phyloP scores from a whole-genome alignment of 2,888 invertebrate genomes.

The Hirtodrosophila trivittata region DNA sequence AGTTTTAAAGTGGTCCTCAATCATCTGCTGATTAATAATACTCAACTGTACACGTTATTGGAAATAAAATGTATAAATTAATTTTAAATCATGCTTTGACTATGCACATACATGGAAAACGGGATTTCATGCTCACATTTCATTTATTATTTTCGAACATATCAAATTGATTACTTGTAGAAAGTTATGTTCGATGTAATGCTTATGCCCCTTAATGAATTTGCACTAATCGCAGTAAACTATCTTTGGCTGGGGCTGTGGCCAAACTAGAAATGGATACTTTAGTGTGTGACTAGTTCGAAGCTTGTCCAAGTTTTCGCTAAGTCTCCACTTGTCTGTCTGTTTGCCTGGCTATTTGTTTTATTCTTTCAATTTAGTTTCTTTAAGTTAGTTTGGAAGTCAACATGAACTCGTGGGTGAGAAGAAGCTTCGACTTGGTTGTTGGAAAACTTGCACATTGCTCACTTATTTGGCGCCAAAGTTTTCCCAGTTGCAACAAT shows the following conservation, averaged over 20 bases:
- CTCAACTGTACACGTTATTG: too few species aligned
- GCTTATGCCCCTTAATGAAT: slow-evolving; percentile 35
- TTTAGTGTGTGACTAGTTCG: slow-evolving; percentile 29
- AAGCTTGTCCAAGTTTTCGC: slow-evolving; percentile 19
- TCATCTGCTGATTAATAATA: too few species aligned
- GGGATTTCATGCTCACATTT: too few species aligned
- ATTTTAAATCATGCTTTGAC: too few species aligned
- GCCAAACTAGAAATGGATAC: slow-evolving; percentile 13
- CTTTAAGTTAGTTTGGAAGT: slow-evolving; percentile 53
- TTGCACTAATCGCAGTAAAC: slow-evolving; percentile 39
- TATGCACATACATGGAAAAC: too few species aligned
- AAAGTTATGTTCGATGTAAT: slow-evolving; percentile 24
- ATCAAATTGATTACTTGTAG: slow-evolving; percentile 10
- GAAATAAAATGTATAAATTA: too few species aligned
- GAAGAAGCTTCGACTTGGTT: slow-evolving; percentile 21
- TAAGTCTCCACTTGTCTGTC: neutral
- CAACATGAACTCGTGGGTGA: slow-evolving; percentile 47
- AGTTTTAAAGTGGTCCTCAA: too few species aligned
- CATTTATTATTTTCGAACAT: too few species aligned
- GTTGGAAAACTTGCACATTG: slow-evolving; percentile 47
- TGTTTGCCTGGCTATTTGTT: slow-evolving; percentile 32
- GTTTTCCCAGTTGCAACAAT: slow-evolving; percentile 57
- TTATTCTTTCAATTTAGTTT: slow-evolving; percentile 56
- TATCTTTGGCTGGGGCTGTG: slow-evolving; percentile 6
- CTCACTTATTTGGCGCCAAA: slow-evolving; percentile 69